Evolutionary conservation across 2,113 vertebrate species (phyloP), one percentile per base, ranked within the genome.

Genomic region (Ranitomeya variabilis): DNA sequence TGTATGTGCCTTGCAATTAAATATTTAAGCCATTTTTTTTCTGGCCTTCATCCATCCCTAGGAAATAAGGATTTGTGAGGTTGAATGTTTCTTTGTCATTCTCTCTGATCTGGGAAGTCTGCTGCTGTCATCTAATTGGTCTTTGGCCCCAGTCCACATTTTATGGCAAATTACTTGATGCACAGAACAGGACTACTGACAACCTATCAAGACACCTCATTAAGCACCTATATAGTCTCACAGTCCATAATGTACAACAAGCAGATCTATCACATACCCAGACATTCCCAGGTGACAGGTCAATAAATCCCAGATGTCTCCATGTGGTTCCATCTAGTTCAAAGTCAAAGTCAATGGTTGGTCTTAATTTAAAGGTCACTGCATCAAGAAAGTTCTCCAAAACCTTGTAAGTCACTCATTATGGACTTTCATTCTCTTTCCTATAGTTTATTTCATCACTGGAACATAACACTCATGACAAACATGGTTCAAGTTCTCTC

Each of bases 181-280:
- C 26, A 37, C 69, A 14, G 26, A 73, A 31, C 26, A n/a, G 7
- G 71, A 74, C 31, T 74, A 31, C 71, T 74, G 31, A 74, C 71
- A 45, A 74, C 12, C 69, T 15, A 73, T 37, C 69, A 73, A 73
- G 69, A 74, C 71, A 74, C 71, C 71, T 74, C 71, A 74, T 74
- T 74, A 74, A 45, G 15, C 71, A 37, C 71, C 71, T 18, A 74
- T 74, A 74, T 51, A 18, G 37, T 74, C 71, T 74, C 26, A 31
- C 26, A 73, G 69, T 73, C 4, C 69, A 74, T 16, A 9, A 14
- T 10, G 15, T 2, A 74, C 31, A 31, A 74, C 31, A 31, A 45
- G 71, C 31, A 7, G 15, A 74, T 74, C 71, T 45, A 45, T 45
- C 71, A 37, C 26, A 37, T 74, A 37, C 16, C 71, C 31, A 45